Evolutionary conservation across 2,113 vertebrate species (phyloP).

Genomic region (Brienomyrus brachyistius): DNA sequence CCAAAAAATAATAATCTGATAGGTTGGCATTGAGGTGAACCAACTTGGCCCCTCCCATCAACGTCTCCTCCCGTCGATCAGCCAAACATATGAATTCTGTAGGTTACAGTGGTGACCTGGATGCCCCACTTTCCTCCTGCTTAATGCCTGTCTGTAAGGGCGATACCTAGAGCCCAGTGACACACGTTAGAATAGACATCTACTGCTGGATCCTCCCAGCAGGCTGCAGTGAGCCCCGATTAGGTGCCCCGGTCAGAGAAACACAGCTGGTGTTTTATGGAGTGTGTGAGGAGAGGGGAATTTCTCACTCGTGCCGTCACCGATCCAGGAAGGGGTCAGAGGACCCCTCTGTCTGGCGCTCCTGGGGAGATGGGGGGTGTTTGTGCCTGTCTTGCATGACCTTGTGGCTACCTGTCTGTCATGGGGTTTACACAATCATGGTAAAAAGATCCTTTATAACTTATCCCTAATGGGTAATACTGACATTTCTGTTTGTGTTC

Average conservation of each 20-base stretch:
- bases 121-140: not conserved
- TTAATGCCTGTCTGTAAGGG: not conserved
- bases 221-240: slow-evolving; percentile 24
- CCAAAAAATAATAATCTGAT: not conserved
- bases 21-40: not conserved
- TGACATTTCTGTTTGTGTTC: not conserved
- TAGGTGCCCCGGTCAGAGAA: slow-evolving; percentile 29
- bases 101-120: not conserved
- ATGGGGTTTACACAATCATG: slow-evolving; percentile 39
- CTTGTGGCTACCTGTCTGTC: slow-evolving; percentile 39
- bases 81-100: not conserved
- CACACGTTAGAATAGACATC: not conserved
- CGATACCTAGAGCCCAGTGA: not conserved
- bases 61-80: not conserved
- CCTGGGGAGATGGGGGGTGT: not conserved
- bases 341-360: not conserved
- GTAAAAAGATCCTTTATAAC: slow-evolving; percentile 21
- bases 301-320: slow-evolving; percentile 15
- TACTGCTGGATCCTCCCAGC: not conserved
- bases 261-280: slow-evolving; percentile 41
- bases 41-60: not conserved
- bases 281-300: slow-evolving; percentile 31
- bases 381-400: not conserved
- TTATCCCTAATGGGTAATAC: not conserved
- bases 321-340: not conserved